Conservation (phyloP, 1,140 invertebrate genomes). For the Laodelphax striatellus region DNA sequence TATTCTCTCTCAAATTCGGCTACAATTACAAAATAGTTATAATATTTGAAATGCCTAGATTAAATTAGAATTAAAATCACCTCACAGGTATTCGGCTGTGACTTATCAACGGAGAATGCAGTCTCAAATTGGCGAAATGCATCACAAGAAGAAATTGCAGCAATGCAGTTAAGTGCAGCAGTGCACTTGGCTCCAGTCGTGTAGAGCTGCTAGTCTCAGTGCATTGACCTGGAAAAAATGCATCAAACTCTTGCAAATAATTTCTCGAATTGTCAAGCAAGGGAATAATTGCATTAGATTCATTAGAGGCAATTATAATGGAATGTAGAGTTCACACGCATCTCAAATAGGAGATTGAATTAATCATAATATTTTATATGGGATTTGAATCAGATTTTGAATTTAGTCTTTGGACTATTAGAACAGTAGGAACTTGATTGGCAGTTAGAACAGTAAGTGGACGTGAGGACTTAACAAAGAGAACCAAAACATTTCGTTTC, state of each 20-base stretch:
- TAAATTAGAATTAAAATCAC: background rate
- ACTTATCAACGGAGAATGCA: background rate
- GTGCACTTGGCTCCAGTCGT: too few relatives aligned
- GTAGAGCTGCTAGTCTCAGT: constrained; percentile 2
- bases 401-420: too few relatives aligned
- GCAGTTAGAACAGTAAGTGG: too few relatives aligned
- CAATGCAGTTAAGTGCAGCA: background rate
- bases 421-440: too few relatives aligned
- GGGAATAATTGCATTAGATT: background rate
- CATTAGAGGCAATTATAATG: too few relatives aligned
- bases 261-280: background rate
- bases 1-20: too few relatives aligned
- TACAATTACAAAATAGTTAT: background rate
- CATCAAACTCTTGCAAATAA: background rate
- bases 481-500: too few relatives aligned
- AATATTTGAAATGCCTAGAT: background rate
- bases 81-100: background rate
- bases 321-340: too few relatives aligned
- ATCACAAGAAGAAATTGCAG: background rate
- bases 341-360: too few relatives aligned
- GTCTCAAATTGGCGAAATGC: background rate
- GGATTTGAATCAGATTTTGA: too few relatives aligned
- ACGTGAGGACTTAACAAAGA: too few relatives aligned
- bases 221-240: background rate
- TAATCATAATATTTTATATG: too few relatives aligned